A percentile compares a stretch with the other conserved stretches of the same genome.
Conservation (phyloP, 2,888 invertebrate genomes). For the Anodontia alba region DNA sequence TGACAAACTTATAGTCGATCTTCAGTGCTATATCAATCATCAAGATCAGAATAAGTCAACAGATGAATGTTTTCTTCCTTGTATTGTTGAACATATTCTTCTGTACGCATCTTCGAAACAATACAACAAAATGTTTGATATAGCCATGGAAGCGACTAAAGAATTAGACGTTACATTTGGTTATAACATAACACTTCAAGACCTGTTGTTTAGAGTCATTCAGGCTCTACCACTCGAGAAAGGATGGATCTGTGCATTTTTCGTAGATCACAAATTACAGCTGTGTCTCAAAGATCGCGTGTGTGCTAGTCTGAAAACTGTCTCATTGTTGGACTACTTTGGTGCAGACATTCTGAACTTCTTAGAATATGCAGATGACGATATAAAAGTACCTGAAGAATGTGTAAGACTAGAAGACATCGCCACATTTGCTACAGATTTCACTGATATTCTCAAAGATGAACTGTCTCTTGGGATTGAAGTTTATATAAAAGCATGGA, state of each 20-base stretch:
- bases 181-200: not conserved
- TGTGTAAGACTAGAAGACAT: not conserved
- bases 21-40: not conserved
- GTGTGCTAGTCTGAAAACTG: not conserved
- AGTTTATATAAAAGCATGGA: not conserved
- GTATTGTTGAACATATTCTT: not conserved
- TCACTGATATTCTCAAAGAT: not conserved
- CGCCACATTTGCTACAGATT: not conserved
- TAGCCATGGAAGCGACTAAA: not conserved
- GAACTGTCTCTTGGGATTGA: not conserved
- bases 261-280: constrained; percentile 10
- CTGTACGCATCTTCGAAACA: not conserved
- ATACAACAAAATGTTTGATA: not conserved
- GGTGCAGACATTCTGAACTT: not conserved
- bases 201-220: not conserved
- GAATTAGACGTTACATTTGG: not conserved
- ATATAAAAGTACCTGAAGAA: not conserved
- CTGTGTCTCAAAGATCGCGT: constrained; percentile 6
- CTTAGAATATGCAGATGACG: not conserved
- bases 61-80: not conserved
- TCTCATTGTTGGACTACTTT: not conserved
- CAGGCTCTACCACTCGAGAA: not conserved
- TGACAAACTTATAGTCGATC: constrained; percentile 4
- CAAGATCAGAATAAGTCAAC: not conserved
- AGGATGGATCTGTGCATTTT: constrained; percentile 30